Evolutionary conservation across 2,888 invertebrate species (phyloP), one percentile per base, ranked within the genome.

Genomic region (Leptinotarsa haldemani): DNA sequence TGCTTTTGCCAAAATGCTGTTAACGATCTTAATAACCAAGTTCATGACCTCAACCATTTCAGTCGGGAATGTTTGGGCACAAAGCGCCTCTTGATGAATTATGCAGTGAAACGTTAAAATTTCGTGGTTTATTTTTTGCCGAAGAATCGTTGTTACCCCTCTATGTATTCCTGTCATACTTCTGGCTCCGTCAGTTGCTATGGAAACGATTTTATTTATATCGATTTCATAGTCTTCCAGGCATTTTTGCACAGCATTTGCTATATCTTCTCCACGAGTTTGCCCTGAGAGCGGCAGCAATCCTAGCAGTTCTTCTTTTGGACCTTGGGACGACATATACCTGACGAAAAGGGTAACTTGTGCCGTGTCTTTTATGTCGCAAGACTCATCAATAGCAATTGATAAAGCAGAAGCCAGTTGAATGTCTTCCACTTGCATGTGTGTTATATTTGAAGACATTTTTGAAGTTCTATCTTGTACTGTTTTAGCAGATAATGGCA

Each of bases 381-480:
- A 69, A 20, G 63, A 69, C 69, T 69, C 69, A 63, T 69, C 46
- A 13, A 69, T 63, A 61, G 69, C 63, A 70, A 70, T 22, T 64
- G 65, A 70, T 50, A 70, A 65, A 50, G 65, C 70, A 65, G 70
- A 65, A 63, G 9, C 30, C 30, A 47, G 48, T 48, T n/a, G 56
- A 53, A 69, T 58, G 12, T 69, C 69, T 69, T 69, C 69, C 61
- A 63, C 69, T 15, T 69, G 69, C 63, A 47, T 2, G 20, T 63
- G 5, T 58, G 47, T 63, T 58, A 63, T 48, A 69, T 56, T 69
- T 56, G 56, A 53, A 53, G 56, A 69, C 69, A 69, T 69, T 69
- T 61, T 69, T 58, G 50, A n/a, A 9, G 20, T 69, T 69, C 52
- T 70, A 50, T 64, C 70, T 65, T 65, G 64, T 52, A 70, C 53